Evolutionary conservation across 2,797 vertebrate genomes (phyloP).

Genomic region (Pristis pectinata): DNA sequence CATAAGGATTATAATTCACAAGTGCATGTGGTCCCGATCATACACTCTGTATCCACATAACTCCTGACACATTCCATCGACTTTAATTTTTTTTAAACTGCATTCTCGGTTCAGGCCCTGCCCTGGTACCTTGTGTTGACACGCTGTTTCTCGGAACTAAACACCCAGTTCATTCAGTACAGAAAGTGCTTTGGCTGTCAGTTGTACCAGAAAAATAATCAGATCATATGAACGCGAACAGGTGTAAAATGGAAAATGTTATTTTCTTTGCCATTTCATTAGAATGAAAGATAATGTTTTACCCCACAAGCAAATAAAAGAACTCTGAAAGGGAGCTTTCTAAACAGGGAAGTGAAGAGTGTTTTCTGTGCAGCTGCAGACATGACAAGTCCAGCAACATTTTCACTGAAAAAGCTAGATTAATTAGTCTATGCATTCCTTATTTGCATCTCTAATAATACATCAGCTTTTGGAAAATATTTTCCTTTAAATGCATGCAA

Average conservation of each 20-base stretch:
- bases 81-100: background rate
- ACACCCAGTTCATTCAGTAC: background rate
- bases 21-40: constrained; percentile 1
- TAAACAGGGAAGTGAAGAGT: background rate
- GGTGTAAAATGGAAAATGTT: constrained; percentile 19
- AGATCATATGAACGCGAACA: constrained; percentile 21
- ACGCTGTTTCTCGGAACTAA: constrained; percentile 11
- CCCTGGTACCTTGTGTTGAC: background rate
- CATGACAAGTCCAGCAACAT: background rate
- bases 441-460: constrained; percentile 1
- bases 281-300: background rate
- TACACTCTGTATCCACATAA: background rate
- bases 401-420: background rate
- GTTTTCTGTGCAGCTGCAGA: constrained; percentile 10
- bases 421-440: background rate
- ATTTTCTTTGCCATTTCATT: background rate
- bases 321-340: background rate
- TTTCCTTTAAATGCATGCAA: background rate
- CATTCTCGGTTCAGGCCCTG: background rate
- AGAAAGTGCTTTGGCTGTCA: background rate
- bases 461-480: background rate
- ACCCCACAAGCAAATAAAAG: constrained; percentile 14
- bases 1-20: constrained; percentile 1
- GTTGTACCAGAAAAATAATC: background rate
- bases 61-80: constrained; percentile 18